Conservation (phyloP, 1,140 invertebrate species). For the Drosophila tsacasi region DNA sequence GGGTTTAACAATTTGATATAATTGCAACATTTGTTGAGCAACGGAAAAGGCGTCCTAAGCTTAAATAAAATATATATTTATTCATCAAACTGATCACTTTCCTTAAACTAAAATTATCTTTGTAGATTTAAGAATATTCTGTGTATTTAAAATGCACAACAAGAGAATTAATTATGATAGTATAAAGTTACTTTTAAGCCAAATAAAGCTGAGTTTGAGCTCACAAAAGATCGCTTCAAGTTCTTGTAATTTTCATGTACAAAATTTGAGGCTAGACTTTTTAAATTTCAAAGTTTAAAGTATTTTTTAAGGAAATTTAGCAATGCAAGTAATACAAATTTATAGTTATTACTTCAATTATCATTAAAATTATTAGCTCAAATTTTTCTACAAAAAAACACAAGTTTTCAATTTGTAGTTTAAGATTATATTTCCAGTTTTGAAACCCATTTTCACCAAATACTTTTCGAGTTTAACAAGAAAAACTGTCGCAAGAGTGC, state of each 20-base stretch:
- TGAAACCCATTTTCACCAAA: background rate
- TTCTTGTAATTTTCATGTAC: background rate
- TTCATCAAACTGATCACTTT: too few relatives aligned
- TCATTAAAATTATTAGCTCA: too few relatives aligned
- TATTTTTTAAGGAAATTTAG: background rate
- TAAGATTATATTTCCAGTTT: too few relatives aligned
- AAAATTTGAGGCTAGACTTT: background rate
- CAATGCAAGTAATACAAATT: background rate
- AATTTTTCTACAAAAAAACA: background rate
- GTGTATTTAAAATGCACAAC: too few relatives aligned
- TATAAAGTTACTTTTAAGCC: background rate
- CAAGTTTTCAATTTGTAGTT: too few relatives aligned
- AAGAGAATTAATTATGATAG: too few relatives aligned
- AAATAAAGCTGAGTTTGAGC: background rate
- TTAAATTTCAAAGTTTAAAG: background rate
- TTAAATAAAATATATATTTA: background rate
- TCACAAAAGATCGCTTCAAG: background rate
- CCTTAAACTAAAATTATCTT: background rate
- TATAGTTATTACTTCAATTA: background rate
- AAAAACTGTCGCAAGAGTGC: background rate
- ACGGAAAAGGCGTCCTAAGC: background rate
- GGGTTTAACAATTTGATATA: conserved; percentile 2
- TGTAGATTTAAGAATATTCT: too few relatives aligned
- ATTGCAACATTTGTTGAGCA: background rate
- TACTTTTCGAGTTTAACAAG: background rate